Evolutionary conservation across 2,113 vertebrate species (phyloP), one percentile per base, ranked within the genome.

Genomic region (Microcebus jonahi): DNA sequence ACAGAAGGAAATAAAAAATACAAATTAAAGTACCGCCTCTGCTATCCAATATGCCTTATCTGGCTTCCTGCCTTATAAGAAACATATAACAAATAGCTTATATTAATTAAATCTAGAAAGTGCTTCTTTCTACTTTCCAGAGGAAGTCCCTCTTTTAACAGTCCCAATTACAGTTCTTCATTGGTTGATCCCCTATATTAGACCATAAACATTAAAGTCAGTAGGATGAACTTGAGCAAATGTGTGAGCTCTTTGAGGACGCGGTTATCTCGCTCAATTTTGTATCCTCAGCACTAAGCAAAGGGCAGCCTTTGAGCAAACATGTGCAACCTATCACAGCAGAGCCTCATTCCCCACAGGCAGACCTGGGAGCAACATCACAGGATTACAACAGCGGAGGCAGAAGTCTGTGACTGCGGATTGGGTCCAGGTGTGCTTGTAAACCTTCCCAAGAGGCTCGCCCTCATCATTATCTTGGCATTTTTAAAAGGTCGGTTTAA

Each of bases 401-500:
- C 39, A 73, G 83, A 70, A 59, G 29, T 71, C 55, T 80, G 83
- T 65, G 65, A 4, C 9, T 36, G 5, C 67, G 68, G 95, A 94
- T 3, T 50, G 55, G 91, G 88, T 45, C 71, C 97, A 96, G 91
- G 81, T 93, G 91, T 71, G 77, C 82, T 59, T 67, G 29, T 85
- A 73, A 95, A 93, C 55, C 70, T 70, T 80, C 63, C 73, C 25
- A 18, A 71, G 63, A 65, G 21, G 63, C 48, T 79, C 48, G 57
- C 75, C n/a, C 65, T 92, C 71, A 55, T 61, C 93, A 63, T 86
- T 45, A 75, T 65, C 71, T 61, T 36, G 34, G 59, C 48, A 68
- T 92, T 93, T 93, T 96, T 85, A 89, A 91, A 85, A 97, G 79
- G 93, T 73, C 36, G 55, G n/a, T 82, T 81, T 36, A 79, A 73